Base-by-base conservation (phyloP, 2,888 invertebrate genomes). In the Sussaba pulchella region DNA sequence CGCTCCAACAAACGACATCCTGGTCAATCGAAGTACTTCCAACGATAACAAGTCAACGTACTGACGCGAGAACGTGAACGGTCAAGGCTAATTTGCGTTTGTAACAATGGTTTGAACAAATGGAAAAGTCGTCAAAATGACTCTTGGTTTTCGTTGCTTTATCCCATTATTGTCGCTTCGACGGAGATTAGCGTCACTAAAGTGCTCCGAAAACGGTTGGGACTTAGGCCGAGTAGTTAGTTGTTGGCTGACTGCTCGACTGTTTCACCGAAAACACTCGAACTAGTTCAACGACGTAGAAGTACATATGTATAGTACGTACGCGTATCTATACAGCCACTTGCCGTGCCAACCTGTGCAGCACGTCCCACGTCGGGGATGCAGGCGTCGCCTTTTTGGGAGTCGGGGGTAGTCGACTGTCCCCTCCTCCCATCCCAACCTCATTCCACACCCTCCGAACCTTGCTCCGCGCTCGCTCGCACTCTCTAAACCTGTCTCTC, bases 401-500 rank as follows among this genome's bases (percentile, higher is more conserved):
- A 26, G 47, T 50, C 12, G 50, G 19, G 26, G 10, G 69, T 5
- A 2, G 6, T 31, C 8, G 54, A 41, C 54, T 54, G 69, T 41
- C 12, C 41, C 26, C 31, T 14, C 21, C 14, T 14, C 52, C 26
- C 9, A 47, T 36, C 24, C 52, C 17, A 50, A 24, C 61, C 39
- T 41, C 39, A 41, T 54, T 31, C 39, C n/a, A n/a, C n/a, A n/a
- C n/a, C n/a, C n/a, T n/a, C n/a, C n/a, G n/a, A 61, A 59, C 63
- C 12, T 14, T 71, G 45, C 31, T 19, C 43, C 17, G 10, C 24
- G 24, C 41, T 63, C 41, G 19, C 47, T 17, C 41, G 10, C 59
- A 41, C 24, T 41, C 52, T 52, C 59, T 24, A 31, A 36, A 64
- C 21, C 73, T 59, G 54, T 74, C 45, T 31, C 69, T 59, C 67